Evolutionary conservation across 2,113 vertebrate species (phyloP).

Genomic region (Odontesthes bonariensis): DNA sequence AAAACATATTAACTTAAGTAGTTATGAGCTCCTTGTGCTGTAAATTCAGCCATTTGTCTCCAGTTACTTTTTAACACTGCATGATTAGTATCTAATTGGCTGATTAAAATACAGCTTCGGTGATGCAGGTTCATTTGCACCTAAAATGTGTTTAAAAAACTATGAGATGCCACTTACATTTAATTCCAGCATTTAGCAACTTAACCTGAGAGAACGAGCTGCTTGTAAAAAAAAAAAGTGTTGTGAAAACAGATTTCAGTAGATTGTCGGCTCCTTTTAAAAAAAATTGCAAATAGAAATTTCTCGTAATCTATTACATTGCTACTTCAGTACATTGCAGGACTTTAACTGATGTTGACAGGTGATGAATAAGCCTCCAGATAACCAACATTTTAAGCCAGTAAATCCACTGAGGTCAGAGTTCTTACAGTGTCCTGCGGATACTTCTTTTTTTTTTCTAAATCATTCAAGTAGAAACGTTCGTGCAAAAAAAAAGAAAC

Average conservation of each 20-base stretch:
- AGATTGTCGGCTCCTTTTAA: neutral
- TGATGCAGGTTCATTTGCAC: neutral
- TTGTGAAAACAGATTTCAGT: neutral
- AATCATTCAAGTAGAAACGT: neutral
- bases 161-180: neutral
- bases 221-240: neutral
- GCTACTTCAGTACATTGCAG: neutral
- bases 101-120: neutral
- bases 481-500: neutral
- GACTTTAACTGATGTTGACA: slow-evolving; percentile 21
- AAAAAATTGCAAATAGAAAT: neutral
- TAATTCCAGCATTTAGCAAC: neutral
- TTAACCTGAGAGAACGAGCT: too few species aligned
- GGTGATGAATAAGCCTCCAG: slow-evolving; percentile 16
- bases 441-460: neutral
- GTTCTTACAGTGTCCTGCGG: slow-evolving; percentile 9
- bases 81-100: neutral
- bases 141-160: neutral
- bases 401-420: slow-evolving; percentile 40
- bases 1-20: too few species aligned
- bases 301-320: neutral
- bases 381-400: slow-evolving; percentile 14
- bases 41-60: neutral
- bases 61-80: slow-evolving; percentile 2
- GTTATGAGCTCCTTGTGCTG: neutral